Base-by-base conservation (phyloP, 2,888 invertebrate species). In the Scaptomyza flava region DNA sequence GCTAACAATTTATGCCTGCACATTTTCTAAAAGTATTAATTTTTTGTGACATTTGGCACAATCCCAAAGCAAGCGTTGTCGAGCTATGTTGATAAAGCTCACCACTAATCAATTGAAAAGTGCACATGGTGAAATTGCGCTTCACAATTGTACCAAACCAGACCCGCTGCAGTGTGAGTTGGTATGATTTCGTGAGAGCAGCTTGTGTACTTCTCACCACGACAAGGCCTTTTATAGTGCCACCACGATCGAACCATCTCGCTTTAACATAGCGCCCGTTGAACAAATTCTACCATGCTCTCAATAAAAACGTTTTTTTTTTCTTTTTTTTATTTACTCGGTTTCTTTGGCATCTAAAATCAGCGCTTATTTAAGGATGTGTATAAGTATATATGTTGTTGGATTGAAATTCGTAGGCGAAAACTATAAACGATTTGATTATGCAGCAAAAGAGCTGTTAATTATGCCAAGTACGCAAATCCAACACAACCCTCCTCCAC, bases 381-480 rank as follows among this genome's bases (percentile, higher is more conserved):
- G 17, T 41, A 41, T 2, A 17, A 0, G 38, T 8, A 14, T 41
- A 1, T 1, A 2, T n/a, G 14, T 14, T 2, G 31, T 31, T 31
- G 31, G 7, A 31, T 31, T 31, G 11, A 11, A 33, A 33, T 11
- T 33, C 11, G n/a, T 62, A 42, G 42, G 47, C 57, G 42, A 64
- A 41, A 43, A 43, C 45, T 51, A 47, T 41, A 61, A 58, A 50
- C 57, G 57, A 14, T 45, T 64, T 51, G 51, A 43, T 36, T 47
- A 56, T 48, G 63, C 51, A 70, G 59, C 64, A 52, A 52, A 41
- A 17, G n/a, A 23, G 31, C 23, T 23, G 23, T 4, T 30, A 23
- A 20, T 20, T 57, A 17, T 51, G 63, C 50, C 59, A 72, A 68
- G 52, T 48, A 74, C 63, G 74, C 72, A 20, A 72, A 68, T 52